phyloP scores from a whole-genome alignment of 92 coral and sea anemone genomes.

The Porites cylindrica region DNA sequence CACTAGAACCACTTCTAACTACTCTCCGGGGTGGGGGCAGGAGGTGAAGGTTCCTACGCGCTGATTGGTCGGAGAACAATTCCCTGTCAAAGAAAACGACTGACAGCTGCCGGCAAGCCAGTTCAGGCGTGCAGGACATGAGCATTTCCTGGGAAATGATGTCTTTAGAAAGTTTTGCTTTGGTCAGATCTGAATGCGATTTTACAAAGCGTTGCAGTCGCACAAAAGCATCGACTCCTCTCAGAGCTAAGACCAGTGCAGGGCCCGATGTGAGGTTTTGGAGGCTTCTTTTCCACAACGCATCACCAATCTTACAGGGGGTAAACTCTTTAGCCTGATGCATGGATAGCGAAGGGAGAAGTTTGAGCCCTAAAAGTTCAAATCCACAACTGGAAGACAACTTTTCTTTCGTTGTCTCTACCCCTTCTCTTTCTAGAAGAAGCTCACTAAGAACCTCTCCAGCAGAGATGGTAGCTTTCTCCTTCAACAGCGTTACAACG shows the following conservation, averaged over 20 bases:
- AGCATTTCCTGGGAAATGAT: constrained; percentile 72
- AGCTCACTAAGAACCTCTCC: constrained; percentile 76
- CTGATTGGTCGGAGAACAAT: constrained; percentile 83
- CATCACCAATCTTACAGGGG: constrained; percentile 88
- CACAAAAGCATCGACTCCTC: constrained; percentile 86
- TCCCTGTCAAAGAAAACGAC: constrained; percentile 92
- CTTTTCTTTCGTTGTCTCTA: not conserved
- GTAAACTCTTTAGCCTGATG: constrained; percentile 96
- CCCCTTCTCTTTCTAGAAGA: constrained; percentile 42
- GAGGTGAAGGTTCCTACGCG: constrained; percentile 70
- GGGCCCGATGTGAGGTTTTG: constrained; percentile 79
- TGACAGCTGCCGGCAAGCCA: constrained; percentile 93
- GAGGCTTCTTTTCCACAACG: constrained; percentile 86
- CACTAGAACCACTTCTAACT: constrained; percentile 25
- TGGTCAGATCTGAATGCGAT: constrained; percentile 24
- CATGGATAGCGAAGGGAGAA: constrained; percentile 78
- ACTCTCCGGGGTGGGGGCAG: constrained; percentile 80
- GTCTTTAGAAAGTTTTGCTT: constrained; percentile 43
- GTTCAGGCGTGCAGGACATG: constrained; percentile 91
- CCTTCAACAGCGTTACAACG: constrained; percentile 76
- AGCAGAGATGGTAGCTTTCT: constrained; percentile 75
- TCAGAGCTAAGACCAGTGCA: constrained; percentile 81
- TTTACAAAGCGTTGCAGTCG: constrained; percentile 72
- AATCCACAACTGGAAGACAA: constrained; percentile 53
- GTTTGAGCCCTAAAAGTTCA: constrained; percentile 91